Base-by-base conservation (phyloP, 2,888 invertebrate species). In the Hedychridium roseum region DNA sequence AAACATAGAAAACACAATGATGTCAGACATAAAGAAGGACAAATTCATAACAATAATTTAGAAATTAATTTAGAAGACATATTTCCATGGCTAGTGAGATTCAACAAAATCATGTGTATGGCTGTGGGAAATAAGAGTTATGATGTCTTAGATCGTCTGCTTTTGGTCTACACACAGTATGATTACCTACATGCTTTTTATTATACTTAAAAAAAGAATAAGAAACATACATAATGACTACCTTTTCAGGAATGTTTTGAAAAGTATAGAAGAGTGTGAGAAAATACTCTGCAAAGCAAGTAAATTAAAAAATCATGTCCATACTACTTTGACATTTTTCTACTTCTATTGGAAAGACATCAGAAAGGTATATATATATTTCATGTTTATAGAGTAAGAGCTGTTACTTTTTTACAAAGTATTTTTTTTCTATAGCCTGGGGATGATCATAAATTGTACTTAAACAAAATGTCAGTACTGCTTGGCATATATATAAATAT, bases 391-490 rank as follows among this genome's bases (percentile, higher is more conserved):
- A 9, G 11, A 23, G 14, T 27, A 31, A 9, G n/a, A 15, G 14
- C 14, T 16, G 1, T 16, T 16, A 0, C 5, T 14, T 9, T 2
- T 30, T n/a, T 12, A 39, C 36, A 36, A 48, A 20, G 1, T 11
- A 48, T 48, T 28, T 50, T 50, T 48, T 40, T 38, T 39, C 45
- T 60, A 30, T 57, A 79, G 78, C 60, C 59, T 31, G 58, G 71
- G 6, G 49, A 60, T 20, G 74, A 80, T 59, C 68, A 70, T 41
- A 65, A 69, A 35, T 66, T 60, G 21, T 80, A 80, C 55, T 65
- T 80, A 40, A 75, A 78, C 50, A 71, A 72, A 59, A 80, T 81
- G 76, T 71, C 79, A 23, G 68, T 74, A 40, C 67, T 81, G 18
- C 62, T 81, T 44, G 68, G 69, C 23, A 66, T 79, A 55, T 80